A percentile compares a stretch with the other conserved stretches of the same genome.
Evolutionary conservation across 2,888 invertebrate species (phyloP).

Genomic region (Nowickia ferox): DNA sequence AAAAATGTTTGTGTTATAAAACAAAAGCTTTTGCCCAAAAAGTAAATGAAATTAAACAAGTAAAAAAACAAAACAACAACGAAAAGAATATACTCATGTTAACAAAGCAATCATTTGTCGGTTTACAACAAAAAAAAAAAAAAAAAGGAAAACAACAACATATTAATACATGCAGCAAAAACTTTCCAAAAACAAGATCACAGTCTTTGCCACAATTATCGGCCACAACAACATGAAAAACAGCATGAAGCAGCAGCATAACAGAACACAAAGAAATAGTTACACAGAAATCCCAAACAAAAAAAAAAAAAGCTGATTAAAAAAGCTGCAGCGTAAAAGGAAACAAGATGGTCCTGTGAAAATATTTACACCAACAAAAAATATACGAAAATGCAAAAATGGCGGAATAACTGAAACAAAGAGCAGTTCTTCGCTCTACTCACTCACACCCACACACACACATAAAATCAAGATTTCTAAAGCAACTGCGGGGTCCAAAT

Average conservation of each 20-base stretch:
- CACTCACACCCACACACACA: too few relatives aligned
- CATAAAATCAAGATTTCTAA: too few relatives aligned
- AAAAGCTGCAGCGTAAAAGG: too few relatives aligned
- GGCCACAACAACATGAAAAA: constrained; percentile 9
- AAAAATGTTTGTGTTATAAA: not conserved
- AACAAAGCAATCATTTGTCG: constrained; percentile 69
- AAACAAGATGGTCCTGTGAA: constrained; percentile 6
- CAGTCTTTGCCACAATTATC: constrained; percentile 56
- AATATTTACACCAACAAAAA: constrained; percentile 1
- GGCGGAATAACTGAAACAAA: not conserved
- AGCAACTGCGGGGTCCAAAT: not conserved
- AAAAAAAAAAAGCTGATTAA: constrained; percentile 11
- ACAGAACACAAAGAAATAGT: constrained; percentile 17
- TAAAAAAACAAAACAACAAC: constrained; percentile 21
- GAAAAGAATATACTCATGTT: constrained; percentile 52
- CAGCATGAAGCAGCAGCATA: constrained; percentile 6
- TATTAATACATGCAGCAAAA: constrained; percentile 8
- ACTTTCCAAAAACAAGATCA: constrained; percentile 38
- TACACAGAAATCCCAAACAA: not conserved
- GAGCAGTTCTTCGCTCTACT: too few relatives aligned
- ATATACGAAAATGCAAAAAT: not conserved
- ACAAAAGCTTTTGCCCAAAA: constrained; percentile 25
- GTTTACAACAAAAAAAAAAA: constrained; percentile 50
- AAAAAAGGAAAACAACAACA: constrained; percentile 29
- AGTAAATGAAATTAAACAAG: constrained; percentile 30